Conservation (phyloP, 1,140 invertebrate genomes). For the Sesamia nonagrioides region DNA sequence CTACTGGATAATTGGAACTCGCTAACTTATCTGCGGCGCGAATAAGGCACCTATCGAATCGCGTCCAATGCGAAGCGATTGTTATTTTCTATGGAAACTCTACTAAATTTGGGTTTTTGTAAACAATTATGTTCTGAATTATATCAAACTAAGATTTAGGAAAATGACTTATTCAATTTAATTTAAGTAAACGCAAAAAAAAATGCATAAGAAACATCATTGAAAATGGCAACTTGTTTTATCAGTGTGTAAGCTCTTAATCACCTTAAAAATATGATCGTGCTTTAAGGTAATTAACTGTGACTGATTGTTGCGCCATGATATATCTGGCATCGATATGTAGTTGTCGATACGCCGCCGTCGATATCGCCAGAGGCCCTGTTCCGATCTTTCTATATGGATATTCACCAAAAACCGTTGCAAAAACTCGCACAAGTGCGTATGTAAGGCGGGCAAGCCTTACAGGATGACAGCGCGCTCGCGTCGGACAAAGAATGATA, state of each 20-base stretch:
- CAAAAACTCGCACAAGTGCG: conserved; percentile 71
- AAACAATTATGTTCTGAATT: neutral
- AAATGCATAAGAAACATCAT: too few relatives aligned
- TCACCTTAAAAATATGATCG: neutral
- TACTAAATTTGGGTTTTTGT: neutral
- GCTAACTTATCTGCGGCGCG: conserved; percentile 37
- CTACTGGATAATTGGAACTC: conserved; percentile 72
- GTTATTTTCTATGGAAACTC: neutral
- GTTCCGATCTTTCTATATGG: conserved; percentile 64
- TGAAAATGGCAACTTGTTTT: neutral
- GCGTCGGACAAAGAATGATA: conserved; percentile 82
- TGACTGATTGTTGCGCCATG: conserved; percentile 28
- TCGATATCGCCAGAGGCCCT: conserved; percentile 25
- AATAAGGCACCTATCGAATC: conserved; percentile 23
- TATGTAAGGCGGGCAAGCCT: conserved; percentile 61
- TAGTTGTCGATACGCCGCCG: conserved; percentile 7
- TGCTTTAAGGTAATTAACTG: neutral
- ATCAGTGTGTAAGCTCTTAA: neutral
- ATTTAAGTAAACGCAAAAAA: too few relatives aligned
- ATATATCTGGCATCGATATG: conserved; percentile 30
- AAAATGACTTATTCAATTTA: too few relatives aligned
- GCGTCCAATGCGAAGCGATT: conserved; percentile 40
- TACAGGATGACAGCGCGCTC: conserved; percentile 78
- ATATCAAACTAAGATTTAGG: neutral
- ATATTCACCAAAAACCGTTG: conserved; percentile 77